Conservation (phyloP, 92 coral and sea anemone species). For the Phymanthus crucifer region DNA sequence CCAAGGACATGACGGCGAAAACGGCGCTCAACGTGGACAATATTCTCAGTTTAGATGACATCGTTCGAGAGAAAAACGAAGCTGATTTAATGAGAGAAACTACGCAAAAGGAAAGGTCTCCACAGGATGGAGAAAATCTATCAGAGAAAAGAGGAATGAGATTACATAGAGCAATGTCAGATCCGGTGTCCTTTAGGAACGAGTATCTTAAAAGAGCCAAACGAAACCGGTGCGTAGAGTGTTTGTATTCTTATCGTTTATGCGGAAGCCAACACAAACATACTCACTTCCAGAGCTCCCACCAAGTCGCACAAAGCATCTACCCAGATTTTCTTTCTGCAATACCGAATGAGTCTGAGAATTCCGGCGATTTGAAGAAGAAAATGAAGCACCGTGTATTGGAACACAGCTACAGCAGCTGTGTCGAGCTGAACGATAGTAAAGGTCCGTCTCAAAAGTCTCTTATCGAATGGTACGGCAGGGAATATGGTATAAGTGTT, state of each 20-base stretch:
- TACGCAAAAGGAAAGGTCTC: background rate
- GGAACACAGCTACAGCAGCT: slow-evolving; percentile 14
- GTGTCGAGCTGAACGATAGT: background rate
- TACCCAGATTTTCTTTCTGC: slow-evolving; percentile 25
- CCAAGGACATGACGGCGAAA: background rate
- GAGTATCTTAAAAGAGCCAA: slow-evolving; percentile 3
- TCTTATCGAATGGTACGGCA: slow-evolving; percentile 23
- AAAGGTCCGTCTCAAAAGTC: slow-evolving; percentile 22
- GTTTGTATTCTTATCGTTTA: background rate
- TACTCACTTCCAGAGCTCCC: slow-evolving; percentile 23
- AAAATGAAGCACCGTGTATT: slow-evolving; percentile 6
- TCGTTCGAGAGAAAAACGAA: background rate
- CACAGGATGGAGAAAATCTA: background rate
- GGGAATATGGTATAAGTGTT: slow-evolving; percentile 25
- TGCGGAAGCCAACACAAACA: slow-evolving; percentile 22
- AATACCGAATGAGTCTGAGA: slow-evolving; percentile 10
- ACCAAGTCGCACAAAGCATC: slow-evolving; percentile 30
- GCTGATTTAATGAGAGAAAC: background rate
- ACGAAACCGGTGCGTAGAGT: slow-evolving; percentile 13
- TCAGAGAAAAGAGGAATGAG: background rate
- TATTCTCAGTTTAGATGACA: background rate
- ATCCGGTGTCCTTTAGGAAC: slow-evolving; percentile 6
- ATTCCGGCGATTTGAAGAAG: slow-evolving; percentile 15
- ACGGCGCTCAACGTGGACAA: background rate
- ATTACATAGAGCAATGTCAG: slow-evolving; percentile 20